Evolutionary conservation across 2,888 invertebrate species (phyloP).

Genomic region (Cryptocheilus praepositus): DNA sequence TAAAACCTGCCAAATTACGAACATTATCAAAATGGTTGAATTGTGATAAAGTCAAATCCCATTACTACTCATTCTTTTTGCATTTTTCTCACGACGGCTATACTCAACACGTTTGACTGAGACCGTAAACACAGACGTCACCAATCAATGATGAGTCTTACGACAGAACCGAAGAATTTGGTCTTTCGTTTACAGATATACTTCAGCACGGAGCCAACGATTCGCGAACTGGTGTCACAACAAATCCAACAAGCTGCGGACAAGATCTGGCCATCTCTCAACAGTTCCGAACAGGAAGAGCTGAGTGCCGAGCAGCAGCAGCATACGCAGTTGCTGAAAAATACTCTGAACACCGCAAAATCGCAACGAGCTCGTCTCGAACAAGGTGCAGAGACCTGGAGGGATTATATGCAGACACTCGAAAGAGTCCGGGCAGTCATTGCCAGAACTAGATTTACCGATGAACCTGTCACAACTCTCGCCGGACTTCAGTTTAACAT

Average conservation of each 20-base stretch:
- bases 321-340: conserved; percentile 87
- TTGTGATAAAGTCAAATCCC: too few relatives aligned
- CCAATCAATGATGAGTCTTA: too few relatives aligned
- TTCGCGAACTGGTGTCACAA: conserved; percentile 87
- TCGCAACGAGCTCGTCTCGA: conserved; percentile 87
- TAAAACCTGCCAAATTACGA: too few relatives aligned
- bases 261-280: conserved; percentile 91
- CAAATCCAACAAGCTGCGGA: conserved; percentile 90
- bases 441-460: conserved; percentile 84
- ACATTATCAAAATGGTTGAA: too few relatives aligned
- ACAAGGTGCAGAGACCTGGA: conserved; percentile 89
- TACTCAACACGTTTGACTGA: too few relatives aligned
- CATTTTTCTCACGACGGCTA: too few relatives aligned
- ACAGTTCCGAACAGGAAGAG: conserved; percentile 87
- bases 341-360: conserved; percentile 88
- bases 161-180: neutral
- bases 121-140: too few relatives aligned
- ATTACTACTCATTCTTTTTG: too few relatives aligned
- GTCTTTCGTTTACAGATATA: conserved; percentile 76
- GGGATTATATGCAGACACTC: conserved; percentile 86
- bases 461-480: conserved; percentile 86
- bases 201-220: conserved; percentile 86
- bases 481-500: conserved; percentile 89
- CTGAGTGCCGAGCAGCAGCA: conserved; percentile 88
- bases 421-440: conserved; percentile 87